A percentile compares a stretch with the other conserved stretches of the same genome.
phyloP scores from a whole-genome alignment of 2,113 vertebrate genomes.

The Oncorhynchus kisutch region DNA sequence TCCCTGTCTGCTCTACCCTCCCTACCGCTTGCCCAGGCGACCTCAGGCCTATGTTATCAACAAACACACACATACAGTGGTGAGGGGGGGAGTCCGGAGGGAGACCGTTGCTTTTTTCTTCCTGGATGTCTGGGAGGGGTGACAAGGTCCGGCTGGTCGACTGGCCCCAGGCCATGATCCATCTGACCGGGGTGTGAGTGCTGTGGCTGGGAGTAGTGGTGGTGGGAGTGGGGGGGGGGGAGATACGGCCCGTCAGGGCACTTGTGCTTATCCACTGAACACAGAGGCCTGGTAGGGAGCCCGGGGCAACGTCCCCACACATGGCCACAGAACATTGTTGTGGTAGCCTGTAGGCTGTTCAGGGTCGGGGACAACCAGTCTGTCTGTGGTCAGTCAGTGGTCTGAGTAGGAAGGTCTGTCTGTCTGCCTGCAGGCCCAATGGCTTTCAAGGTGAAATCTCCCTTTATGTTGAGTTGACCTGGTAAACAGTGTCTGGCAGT shows the following conservation, averaged over 20 bases:
- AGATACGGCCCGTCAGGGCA: slow-evolving; percentile 41
- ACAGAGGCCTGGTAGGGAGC: slow-evolving; percentile 53
- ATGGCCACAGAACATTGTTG: slow-evolving; percentile 57
- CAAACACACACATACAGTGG: background rate
- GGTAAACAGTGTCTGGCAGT: background rate
- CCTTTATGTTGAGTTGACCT: slow-evolving; percentile 4
- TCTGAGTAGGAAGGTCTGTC: slow-evolving; percentile 30
- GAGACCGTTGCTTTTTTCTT: slow-evolving; percentile 18
- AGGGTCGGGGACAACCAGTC: slow-evolving; percentile 52
- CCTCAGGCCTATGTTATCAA: too few species aligned
- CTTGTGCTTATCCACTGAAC: slow-evolving; percentile 50
- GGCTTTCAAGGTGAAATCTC: background rate
- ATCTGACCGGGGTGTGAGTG: slow-evolving; percentile 23
- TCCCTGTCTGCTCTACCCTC: background rate
- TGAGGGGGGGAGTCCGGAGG: slow-evolving; percentile 24
- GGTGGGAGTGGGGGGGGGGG: slow-evolving; percentile 12
- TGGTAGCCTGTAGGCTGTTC: slow-evolving; percentile 50
- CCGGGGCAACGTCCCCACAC: slow-evolving; percentile 57
- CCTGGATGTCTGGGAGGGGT: slow-evolving; percentile 39
- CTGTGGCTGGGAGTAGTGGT: slow-evolving; percentile 18
- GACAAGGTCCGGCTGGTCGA: slow-evolving; percentile 41
- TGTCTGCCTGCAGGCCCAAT: slow-evolving; percentile 6
- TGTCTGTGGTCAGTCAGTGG: slow-evolving; percentile 21
- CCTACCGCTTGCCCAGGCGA: background rate
- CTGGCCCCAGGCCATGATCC: slow-evolving; percentile 51